Conservation (phyloP, 2,888 invertebrate genomes). For the Megalurothrips usitatus region DNA sequence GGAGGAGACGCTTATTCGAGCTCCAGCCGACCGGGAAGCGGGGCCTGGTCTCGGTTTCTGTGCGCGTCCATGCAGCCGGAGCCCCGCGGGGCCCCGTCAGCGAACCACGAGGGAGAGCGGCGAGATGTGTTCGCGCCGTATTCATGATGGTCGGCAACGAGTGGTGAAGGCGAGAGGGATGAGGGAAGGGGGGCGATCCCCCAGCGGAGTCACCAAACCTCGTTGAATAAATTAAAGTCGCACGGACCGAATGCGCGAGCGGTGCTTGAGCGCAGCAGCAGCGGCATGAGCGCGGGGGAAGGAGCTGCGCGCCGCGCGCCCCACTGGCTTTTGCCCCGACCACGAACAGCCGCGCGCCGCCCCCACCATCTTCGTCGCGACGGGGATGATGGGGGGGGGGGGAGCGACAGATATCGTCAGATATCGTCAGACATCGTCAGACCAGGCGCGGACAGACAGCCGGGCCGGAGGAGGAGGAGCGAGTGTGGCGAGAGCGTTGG, state of each 20-base stretch:
- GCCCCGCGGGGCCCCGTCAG: background rate
- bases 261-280: background rate
- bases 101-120: no score
- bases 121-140: background rate
- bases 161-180: no score
- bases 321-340: background rate
- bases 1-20: no score
- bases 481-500: background rate
- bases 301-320: background rate
- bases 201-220: constrained; percentile 8
- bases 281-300: background rate
- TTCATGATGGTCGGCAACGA: background rate
- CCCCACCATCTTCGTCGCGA: no score
- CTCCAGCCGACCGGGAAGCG: no score
- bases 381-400: no score
- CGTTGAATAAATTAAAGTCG: constrained; percentile 23
- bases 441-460: background rate
- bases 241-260: background rate
- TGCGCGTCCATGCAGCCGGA: no score
- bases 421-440: no score
- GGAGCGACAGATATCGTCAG: background rate
- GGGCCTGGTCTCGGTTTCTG: no score
- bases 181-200: background rate
- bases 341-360: no score
- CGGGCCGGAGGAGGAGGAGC: background rate